These are phyloP conservation scores for Ariolimax columbianus DNA, from an alignment of 2,888 invertebrate genomes.

Conservation along the genomic window DNA sequence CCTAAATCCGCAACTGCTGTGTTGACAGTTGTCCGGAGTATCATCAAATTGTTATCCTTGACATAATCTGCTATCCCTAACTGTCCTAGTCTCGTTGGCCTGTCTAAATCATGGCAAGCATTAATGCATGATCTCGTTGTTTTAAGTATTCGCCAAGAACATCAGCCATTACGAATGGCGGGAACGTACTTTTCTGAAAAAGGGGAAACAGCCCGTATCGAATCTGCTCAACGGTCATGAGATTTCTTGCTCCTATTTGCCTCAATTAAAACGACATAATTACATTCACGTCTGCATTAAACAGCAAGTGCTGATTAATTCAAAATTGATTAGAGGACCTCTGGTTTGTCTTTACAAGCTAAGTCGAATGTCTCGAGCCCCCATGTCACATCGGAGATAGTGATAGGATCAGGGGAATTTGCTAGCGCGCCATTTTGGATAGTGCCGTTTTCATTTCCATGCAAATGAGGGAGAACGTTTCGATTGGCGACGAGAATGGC, in stretches of 20 bases:
- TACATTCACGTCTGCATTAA: constrained; percentile 58
- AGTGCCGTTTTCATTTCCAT: constrained; percentile 51
- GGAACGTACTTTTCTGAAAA: background rate
- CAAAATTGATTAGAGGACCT: constrained; percentile 64
- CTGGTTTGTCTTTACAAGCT: constrained; percentile 37
- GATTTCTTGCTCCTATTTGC: constrained; percentile 11
- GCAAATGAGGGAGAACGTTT: constrained; percentile 44
- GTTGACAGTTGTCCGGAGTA: too few species aligned
- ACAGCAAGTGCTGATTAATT: constrained; percentile 70
- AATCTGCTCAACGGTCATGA: constrained; percentile 11
- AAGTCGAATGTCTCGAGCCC: constrained; percentile 33
- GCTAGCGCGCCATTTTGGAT: constrained; percentile 40
- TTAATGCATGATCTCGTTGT: constrained; percentile 17
- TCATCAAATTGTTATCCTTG: too few species aligned
- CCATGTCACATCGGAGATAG: constrained; percentile 38
- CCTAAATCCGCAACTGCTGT: too few species aligned
- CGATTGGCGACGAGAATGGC: background rate
- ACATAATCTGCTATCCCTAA: too few species aligned
- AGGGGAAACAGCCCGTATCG: background rate
- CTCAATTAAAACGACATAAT: constrained; percentile 53
- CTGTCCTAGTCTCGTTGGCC: too few species aligned
- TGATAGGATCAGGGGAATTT: constrained; percentile 44
- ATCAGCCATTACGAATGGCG: background rate
- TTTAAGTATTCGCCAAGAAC: constrained; percentile 37
- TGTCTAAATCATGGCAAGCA: too few species aligned